A percentile compares a stretch with the other conserved stretches of the same genome.
These are phyloP conservation scores for Calephelis perditalis DNA, from an alignment of 2,888 invertebrate species.

Conservation along the genomic window DNA sequence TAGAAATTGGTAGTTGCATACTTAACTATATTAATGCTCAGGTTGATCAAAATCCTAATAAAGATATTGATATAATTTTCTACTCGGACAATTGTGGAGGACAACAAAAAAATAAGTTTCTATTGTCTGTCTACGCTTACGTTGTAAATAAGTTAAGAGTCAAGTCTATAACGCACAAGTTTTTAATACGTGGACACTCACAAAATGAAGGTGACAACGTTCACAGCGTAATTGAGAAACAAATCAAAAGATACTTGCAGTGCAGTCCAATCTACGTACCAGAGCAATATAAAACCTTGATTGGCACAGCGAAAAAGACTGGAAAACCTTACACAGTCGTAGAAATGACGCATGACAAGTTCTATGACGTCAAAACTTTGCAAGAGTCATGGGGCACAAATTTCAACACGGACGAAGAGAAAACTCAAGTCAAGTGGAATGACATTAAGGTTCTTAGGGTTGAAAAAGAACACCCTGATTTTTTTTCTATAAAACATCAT, in stretches of 20 bases:
- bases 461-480: background rate
- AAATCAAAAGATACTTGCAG: constrained; percentile 12
- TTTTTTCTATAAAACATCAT: background rate
- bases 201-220: constrained; percentile 7
- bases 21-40: constrained; percentile 20
- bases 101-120: constrained; percentile 18
- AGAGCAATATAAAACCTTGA: constrained; percentile 14
- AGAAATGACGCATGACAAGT: constrained; percentile 1
- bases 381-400: background rate
- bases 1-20: constrained; percentile 28
- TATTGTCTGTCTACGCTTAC: background rate
- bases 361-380: background rate
- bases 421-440: background rate
- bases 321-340: constrained; percentile 6
- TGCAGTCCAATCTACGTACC: constrained; percentile 11
- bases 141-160: constrained; percentile 4
- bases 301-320: constrained; percentile 9
- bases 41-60: background rate
- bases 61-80: constrained; percentile 16
- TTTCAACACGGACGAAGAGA: background rate
- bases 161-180: background rate
- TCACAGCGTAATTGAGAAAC: constrained; percentile 3
- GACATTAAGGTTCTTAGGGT: background rate
- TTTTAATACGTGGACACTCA: background rate
- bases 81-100: constrained; percentile 18